phyloP scores from a whole-genome alignment of 2,888 invertebrate species.

The Danaus chrysippus region DNA sequence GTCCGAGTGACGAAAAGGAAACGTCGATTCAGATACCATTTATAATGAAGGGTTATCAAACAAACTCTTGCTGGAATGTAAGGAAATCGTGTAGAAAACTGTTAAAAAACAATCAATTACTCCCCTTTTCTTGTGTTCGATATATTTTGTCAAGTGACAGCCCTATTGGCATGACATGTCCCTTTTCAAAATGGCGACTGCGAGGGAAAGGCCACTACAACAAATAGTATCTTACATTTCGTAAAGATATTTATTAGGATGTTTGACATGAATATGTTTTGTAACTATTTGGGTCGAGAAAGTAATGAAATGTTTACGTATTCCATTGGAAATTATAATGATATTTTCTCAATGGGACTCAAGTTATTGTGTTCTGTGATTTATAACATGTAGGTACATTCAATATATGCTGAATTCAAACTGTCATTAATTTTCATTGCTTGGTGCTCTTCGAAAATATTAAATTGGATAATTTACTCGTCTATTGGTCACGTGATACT shows the following conservation, averaged over 20 bases:
- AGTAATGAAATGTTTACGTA: constrained; percentile 11
- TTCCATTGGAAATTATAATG: constrained; percentile 1
- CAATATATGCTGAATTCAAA: no score
- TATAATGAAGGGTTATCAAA: background rate
- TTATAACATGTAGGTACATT: no score
- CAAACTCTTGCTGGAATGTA: background rate
- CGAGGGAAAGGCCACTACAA: constrained; percentile 60
- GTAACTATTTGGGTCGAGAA: constrained; percentile 24
- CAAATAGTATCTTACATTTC: constrained; percentile 51
- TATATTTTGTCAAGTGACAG: constrained; percentile 58
- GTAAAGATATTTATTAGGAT: constrained; percentile 63
- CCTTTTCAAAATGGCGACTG: constrained; percentile 70
- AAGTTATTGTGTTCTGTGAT: no score
- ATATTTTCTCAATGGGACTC: background rate
- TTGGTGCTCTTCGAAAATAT: no score
- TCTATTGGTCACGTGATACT: constrained; percentile 1
- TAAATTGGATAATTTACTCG: no score
- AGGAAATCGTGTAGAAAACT: constrained; percentile 16
- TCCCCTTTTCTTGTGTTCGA: constrained; percentile 38
- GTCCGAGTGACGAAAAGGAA: background rate
- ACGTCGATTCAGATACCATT: background rate
- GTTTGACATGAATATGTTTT: constrained; percentile 43
- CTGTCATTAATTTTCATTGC: no score
- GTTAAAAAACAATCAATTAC: constrained; percentile 53
- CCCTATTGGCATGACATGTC: constrained; percentile 71